Percentiles rank a stretch among this genome's conserved stretches.
Conservation (phyloP, 2,113 vertebrate genomes). For the Gulo gulo region DNA sequence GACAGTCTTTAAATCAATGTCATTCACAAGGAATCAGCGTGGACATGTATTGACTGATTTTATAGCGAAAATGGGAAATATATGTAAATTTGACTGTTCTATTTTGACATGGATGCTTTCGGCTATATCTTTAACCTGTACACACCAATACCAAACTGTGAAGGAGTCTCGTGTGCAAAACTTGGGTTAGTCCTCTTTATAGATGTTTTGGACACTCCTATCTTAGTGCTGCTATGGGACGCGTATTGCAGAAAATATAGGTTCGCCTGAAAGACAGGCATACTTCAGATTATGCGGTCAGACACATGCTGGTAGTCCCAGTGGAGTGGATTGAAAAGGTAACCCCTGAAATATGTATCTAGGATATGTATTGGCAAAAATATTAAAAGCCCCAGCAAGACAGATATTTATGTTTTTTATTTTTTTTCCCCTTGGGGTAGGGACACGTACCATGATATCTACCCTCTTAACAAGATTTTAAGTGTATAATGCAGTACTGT, state of each 20-base stretch:
- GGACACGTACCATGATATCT: not conserved
- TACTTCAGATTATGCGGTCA: not conserved
- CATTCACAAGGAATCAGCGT: constrained; percentile 47
- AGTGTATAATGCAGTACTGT: not conserved
- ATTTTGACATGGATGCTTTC: not conserved
- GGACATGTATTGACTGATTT: constrained; percentile 17
- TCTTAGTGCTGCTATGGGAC: not conserved
- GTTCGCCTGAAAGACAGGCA: not conserved
- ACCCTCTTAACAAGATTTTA: not conserved
- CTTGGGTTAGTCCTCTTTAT: not conserved
- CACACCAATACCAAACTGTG: constrained; percentile 32
- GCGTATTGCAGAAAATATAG: not conserved
- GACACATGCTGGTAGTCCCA: not conserved
- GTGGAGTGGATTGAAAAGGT: not conserved
- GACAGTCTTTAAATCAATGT: constrained; percentile 69
- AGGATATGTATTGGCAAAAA: not conserved
- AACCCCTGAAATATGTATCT: not conserved
- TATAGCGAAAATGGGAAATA: not conserved
- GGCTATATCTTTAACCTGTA: not conserved
- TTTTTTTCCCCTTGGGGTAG: not conserved
- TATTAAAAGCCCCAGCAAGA: not conserved
- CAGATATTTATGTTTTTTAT: not conserved
- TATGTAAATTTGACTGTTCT: not conserved
- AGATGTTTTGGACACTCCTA: not conserved
- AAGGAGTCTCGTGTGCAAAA: not conserved